Conservation (phyloP, 2,113 vertebrate genomes). For the Fulica atra region DNA sequence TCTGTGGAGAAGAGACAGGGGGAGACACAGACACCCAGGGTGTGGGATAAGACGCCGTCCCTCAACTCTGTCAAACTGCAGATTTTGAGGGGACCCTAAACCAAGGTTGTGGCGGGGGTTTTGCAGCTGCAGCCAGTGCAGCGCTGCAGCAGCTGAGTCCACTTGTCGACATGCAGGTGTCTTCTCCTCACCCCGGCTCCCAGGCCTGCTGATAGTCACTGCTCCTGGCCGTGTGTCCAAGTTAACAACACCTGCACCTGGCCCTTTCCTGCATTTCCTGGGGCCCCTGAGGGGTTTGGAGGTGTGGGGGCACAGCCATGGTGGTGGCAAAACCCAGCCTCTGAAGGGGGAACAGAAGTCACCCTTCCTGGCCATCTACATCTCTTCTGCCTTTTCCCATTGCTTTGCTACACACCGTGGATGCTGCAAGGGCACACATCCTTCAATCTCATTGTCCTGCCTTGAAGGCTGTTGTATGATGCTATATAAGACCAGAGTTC, state of each 20-base stretch:
- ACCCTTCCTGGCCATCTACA: neutral
- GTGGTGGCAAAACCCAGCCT: neutral
- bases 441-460: neutral
- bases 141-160: neutral
- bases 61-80: neutral
- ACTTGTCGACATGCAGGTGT: neutral
- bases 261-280: fast-evolving
- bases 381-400: neutral
- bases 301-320: neutral
- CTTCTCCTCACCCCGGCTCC: neutral
- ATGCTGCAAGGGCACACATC: neutral
- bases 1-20: neutral
- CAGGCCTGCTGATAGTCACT: neutral
- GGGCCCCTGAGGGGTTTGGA: neutral
- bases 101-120: neutral
- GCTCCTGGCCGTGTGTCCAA: neutral
- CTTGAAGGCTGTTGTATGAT: neutral
- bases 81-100: neutral
- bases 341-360: neutral
- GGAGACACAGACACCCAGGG: neutral
- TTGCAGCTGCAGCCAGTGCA: neutral
- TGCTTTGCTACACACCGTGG: neutral
- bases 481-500: neutral
- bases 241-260: neutral
- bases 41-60: neutral